A percentile compares a stretch with the other conserved stretches of the same genome.
phyloP scores from a whole-genome alignment of 2,113 vertebrate genomes.

The Suncus etruscus region DNA sequence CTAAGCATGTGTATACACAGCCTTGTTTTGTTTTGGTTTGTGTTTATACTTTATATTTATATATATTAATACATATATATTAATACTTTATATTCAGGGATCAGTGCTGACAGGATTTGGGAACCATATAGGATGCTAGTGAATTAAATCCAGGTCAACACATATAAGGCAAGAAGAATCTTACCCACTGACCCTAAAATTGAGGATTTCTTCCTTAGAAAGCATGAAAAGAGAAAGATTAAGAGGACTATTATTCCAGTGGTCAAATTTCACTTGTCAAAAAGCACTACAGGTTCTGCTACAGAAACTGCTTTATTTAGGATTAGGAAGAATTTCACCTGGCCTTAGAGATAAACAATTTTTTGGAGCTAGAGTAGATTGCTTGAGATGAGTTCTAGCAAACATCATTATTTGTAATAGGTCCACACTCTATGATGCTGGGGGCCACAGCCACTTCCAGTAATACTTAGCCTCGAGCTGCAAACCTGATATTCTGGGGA shows the following conservation, averaged over 20 bases:
- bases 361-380: not conserved
- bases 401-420: not conserved
- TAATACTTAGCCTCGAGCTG: too few relatives aligned
- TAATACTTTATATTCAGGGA: too few relatives aligned
- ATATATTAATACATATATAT: too few relatives aligned
- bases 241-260: not conserved
- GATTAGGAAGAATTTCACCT: not conserved
- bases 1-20: not conserved
- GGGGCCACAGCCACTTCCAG: too few relatives aligned
- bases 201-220: constrained; percentile 13
- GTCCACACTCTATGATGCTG: too few relatives aligned
- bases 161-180: not conserved
- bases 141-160: not conserved
- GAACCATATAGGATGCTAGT: too few relatives aligned
- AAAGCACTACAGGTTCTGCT: not conserved
- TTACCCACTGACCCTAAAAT: not conserved
- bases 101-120: too few relatives aligned
- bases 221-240: constrained; percentile 32
- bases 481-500: too few relatives aligned
- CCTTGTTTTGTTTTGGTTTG: not conserved
- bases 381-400: not conserved
- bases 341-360: not conserved
- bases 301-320: not conserved
- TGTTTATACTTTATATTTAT: too few relatives aligned
- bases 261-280: not conserved